phyloP scores from a whole-genome alignment of 2,888 invertebrate genomes.

The Limulus polyphemus region DNA sequence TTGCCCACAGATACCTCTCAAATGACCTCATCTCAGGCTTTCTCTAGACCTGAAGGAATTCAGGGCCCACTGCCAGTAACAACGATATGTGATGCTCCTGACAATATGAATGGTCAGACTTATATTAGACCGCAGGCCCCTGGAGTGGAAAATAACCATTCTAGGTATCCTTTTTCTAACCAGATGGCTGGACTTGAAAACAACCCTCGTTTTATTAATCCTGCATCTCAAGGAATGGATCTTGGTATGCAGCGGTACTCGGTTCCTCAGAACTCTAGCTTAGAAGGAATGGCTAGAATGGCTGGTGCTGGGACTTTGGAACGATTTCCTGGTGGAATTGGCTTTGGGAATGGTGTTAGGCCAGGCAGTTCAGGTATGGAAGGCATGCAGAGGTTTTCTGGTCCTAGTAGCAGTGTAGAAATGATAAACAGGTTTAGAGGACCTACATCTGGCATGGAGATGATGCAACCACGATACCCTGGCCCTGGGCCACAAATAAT shows the following conservation, averaged over 20 bases:
- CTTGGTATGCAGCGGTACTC: constrained; percentile 11
- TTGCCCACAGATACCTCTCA: too few relatives aligned
- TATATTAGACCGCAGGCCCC: too few relatives aligned
- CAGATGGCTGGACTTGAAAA: constrained; percentile 17
- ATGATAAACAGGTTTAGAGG: constrained; percentile 30
- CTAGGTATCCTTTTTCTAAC: too few relatives aligned
- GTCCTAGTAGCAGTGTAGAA: constrained; percentile 25
- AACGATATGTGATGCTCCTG: too few relatives aligned
- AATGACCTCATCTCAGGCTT: too few relatives aligned
- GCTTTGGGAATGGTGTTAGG: constrained; percentile 13
- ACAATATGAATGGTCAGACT: too few relatives aligned
- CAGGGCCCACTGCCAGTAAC: too few relatives aligned
- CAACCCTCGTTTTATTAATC: constrained; percentile 10
- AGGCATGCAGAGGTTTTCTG: constrained; percentile 20
- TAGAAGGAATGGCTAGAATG: constrained; percentile 14
- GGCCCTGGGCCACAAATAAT: constrained; percentile 19
- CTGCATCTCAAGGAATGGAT: constrained; percentile 8
- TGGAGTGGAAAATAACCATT: too few relatives aligned
- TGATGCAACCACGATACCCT: constrained; percentile 23
- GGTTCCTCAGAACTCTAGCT: constrained; percentile 9
- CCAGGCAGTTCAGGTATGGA: constrained; percentile 11
- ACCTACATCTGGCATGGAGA: constrained; percentile 30
- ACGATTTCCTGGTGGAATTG: constrained; percentile 12
- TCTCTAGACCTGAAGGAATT: too few relatives aligned
- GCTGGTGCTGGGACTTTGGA: constrained; percentile 6